phyloP scores from a whole-genome alignment of 1,140 invertebrate species.

The Brachionus koreanus region DNA sequence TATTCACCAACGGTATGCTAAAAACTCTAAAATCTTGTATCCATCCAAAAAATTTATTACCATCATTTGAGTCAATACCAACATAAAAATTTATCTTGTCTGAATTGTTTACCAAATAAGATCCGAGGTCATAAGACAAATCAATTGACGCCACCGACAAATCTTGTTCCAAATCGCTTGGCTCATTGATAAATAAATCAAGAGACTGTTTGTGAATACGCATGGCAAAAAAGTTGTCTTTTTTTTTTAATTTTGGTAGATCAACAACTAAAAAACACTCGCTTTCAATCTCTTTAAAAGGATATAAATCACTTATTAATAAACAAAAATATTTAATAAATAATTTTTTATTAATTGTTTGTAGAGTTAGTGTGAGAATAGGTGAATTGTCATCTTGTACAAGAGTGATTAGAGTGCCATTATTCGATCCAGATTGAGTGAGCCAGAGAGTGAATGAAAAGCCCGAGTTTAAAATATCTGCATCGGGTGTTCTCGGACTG shows the following conservation, averaged over 20 bases:
- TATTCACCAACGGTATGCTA: background rate
- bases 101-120: conserved; percentile 14
- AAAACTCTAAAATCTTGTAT: conserved; percentile 19
- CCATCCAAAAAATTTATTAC: background rate
- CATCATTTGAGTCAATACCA: background rate
- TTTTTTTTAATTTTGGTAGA: background rate
- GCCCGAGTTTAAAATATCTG: background rate
- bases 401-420: background rate
- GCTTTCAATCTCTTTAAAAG: background rate
- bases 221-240: background rate
- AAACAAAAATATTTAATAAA: background rate
- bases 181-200: conserved; percentile 7
- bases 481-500: background rate
- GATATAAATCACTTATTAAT: background rate
- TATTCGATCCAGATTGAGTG: background rate
- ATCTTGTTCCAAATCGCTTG: background rate
- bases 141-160: background rate
- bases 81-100: conserved; percentile 31
- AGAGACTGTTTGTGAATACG: background rate
- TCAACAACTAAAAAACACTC: background rate
- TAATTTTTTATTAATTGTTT: background rate
- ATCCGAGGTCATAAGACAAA: background rate
- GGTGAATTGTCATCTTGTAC: conserved; percentile 18
- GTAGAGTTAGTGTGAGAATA: background rate
- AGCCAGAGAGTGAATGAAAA: conserved; percentile 33